Percentiles rank a stretch among this genome's conserved stretches.
These are phyloP conservation scores for Lamellibrachia satsuma DNA, from an alignment of 2,888 invertebrate species.

Conservation along the genomic window DNA sequence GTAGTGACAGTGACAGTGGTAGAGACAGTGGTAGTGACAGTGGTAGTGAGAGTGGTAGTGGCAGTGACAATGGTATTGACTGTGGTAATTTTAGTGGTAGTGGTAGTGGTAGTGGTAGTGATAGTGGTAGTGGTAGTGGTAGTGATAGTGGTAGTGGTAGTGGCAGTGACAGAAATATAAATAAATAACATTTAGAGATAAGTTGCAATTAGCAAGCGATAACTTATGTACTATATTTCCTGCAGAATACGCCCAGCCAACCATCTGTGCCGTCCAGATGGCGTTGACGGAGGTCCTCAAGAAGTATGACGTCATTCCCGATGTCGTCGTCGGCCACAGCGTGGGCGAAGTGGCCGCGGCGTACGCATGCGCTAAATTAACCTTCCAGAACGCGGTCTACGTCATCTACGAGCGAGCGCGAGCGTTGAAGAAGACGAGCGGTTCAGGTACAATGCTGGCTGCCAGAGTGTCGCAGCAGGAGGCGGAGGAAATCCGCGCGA, in stretches of 20 bases:
- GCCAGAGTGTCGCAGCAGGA: not conserved
- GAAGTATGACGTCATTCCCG: slow-evolving; percentile 1
- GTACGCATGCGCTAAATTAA: not conserved
- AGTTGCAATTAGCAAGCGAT: too few relatives aligned
- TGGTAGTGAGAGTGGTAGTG: too few relatives aligned
- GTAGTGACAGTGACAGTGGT: too few relatives aligned
- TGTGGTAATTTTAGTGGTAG: too few relatives aligned
- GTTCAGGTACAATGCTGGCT: slow-evolving; percentile 11
- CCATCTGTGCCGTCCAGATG: not conserved
- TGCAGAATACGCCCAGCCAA: slow-evolving; percentile 17
- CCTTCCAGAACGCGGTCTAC: not conserved
- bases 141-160: too few relatives aligned
- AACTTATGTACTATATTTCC: not conserved
- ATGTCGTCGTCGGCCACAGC: slow-evolving; percentile 13
- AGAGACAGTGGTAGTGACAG: too few relatives aligned
- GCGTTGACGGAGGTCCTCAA: not conserved
- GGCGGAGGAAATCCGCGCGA: not conserved
- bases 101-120: too few relatives aligned
- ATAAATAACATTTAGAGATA: too few relatives aligned
- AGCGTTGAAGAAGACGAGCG: not conserved
- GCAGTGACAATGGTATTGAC: too few relatives aligned
- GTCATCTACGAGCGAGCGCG: slow-evolving; percentile 17
- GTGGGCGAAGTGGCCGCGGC: slow-evolving; percentile 19
- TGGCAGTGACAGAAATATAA: too few relatives aligned
- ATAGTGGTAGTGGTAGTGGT: too few relatives aligned